phyloP scores from a whole-genome alignment of 1,140 invertebrate genomes.

The Myzus persicae region DNA sequence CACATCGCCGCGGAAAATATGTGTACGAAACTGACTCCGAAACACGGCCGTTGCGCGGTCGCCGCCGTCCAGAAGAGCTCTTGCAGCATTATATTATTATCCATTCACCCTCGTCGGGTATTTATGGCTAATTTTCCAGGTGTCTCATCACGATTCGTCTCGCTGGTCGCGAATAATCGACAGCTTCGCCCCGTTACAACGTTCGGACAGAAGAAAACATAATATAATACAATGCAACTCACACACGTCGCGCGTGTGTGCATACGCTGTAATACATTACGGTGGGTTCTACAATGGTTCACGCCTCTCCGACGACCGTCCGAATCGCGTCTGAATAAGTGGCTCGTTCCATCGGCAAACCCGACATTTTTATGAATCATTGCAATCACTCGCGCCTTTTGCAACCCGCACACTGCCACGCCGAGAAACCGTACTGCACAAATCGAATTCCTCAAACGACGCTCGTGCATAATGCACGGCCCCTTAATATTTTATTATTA shows the following conservation, averaged over 20 bases:
- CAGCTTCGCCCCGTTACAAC: not conserved
- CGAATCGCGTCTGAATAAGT: not conserved
- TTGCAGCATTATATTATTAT: too few species aligned
- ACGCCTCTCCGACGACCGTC: not conserved
- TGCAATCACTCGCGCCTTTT: not conserved
- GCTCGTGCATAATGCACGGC: not conserved
- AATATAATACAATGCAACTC: too few species aligned
- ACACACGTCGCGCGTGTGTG: not conserved
- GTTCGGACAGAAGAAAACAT: too few species aligned
- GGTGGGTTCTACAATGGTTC: not conserved
- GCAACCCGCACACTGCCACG: too few species aligned
- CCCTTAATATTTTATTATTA: conserved; percentile 40
- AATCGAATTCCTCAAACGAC: conserved; percentile 19
- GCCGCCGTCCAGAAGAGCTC: not conserved
- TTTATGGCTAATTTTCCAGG: conserved; percentile 51
- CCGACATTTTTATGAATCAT: not conserved
- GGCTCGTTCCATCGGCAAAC: too few species aligned
- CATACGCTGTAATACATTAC: not conserved
- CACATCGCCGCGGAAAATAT: not conserved
- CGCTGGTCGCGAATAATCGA: conserved; percentile 44
- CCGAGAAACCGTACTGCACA: not conserved
- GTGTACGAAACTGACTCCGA: not conserved
- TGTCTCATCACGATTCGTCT: conserved; percentile 23
- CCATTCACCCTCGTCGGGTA: not conserved
- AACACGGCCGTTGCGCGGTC: not conserved